A percentile compares a stretch with the other conserved stretches of the same genome.
Conservation (phyloP, 2,888 invertebrate species). For the Saturnia pavonia region DNA sequence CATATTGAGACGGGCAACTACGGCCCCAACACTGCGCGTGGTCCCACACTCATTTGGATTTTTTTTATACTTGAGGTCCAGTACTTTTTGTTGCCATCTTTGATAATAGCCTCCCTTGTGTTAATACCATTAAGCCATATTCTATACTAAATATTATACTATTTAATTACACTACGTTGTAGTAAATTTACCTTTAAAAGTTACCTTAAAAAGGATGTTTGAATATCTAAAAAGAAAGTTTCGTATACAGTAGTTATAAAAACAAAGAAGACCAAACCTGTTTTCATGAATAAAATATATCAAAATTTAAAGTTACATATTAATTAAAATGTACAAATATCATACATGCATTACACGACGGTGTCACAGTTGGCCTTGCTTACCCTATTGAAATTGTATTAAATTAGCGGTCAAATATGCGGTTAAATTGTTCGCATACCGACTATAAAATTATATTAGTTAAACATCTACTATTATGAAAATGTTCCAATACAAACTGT, state of each 20-base stretch:
- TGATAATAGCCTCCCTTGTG: too few relatives aligned
- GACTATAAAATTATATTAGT: slow-evolving; percentile 5
- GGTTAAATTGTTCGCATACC: slow-evolving; percentile 22
- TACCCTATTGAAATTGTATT: slow-evolving; percentile 27
- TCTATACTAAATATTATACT: too few relatives aligned
- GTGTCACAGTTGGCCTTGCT: background rate
- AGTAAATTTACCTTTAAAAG: too few relatives aligned
- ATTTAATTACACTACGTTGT: too few relatives aligned
- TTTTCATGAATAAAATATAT: background rate
- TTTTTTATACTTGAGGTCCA: too few relatives aligned
- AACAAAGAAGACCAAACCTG: background rate
- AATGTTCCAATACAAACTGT: background rate
- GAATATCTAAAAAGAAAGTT: too few relatives aligned
- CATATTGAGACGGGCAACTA: too few relatives aligned
- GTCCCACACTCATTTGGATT: too few relatives aligned
- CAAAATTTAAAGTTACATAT: background rate
- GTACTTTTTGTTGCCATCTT: too few relatives aligned
- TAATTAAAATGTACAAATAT: background rate
- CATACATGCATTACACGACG: background rate
- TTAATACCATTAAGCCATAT: too few relatives aligned
- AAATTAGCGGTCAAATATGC: slow-evolving; percentile 31
- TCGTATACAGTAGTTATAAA: background rate
- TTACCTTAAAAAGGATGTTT: too few relatives aligned
- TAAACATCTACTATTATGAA: slow-evolving; percentile 6
- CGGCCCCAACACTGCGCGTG: too few relatives aligned